Conservation (phyloP, 2,797 vertebrate species). For the Cynopterus sphinx region DNA sequence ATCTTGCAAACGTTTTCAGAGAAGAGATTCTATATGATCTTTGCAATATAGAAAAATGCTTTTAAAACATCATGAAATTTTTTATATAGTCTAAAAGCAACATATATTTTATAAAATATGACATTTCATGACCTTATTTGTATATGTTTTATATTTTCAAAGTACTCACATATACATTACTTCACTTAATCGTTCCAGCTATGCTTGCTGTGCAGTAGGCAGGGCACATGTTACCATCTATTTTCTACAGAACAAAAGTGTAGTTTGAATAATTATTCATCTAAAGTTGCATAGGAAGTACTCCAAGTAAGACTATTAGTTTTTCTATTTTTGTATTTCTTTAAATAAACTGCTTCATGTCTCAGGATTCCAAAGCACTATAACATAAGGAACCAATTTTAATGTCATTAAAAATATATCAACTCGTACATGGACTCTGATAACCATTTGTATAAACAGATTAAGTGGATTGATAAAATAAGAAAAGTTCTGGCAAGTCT, state of each 20-base stretch:
- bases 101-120: neutral
- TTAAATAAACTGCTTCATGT: neutral
- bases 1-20: slow-evolving; percentile 44
- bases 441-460: neutral
- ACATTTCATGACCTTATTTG: neutral
- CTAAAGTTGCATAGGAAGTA: neutral
- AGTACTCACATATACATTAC: neutral
- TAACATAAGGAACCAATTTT: neutral
- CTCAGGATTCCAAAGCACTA: neutral
- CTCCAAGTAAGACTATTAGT: neutral
- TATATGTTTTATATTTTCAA: neutral
- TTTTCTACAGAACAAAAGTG: neutral
- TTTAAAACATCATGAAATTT: neutral
- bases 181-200: neutral
- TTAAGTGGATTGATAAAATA: neutral
- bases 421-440: neutral
- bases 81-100: neutral
- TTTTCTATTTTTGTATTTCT: neutral
- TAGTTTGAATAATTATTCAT: neutral
- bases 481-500: neutral
- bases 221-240: neutral
- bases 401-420: neutral
- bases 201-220: neutral
- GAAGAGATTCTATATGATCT: neutral
- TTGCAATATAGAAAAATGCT: neutral